phyloP scores from a whole-genome alignment of 2,113 vertebrate species.

The Sceloporus tristichus region DNA sequence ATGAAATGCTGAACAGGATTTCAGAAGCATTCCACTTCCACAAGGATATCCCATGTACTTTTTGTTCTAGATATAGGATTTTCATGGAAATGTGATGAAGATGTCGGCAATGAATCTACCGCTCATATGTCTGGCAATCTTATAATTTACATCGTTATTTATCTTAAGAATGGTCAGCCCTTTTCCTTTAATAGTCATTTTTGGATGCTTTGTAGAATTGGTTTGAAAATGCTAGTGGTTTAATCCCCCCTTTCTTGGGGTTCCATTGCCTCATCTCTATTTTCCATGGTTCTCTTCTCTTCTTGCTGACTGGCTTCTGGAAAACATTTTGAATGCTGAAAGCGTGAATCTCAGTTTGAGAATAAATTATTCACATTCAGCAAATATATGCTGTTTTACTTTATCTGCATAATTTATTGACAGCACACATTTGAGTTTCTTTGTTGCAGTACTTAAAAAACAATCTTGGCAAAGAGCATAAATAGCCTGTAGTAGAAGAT shows the following conservation, averaged over 20 bases:
- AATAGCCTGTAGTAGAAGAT: background rate
- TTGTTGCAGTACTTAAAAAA: background rate
- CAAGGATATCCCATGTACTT: background rate
- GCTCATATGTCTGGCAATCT: no score
- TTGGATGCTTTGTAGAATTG: background rate
- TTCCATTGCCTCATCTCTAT: background rate
- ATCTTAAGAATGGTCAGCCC: background rate
- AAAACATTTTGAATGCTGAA: background rate
- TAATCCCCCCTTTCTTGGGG: background rate
- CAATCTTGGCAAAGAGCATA: background rate
- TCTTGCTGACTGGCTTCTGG: background rate
- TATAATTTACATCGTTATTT: no score
- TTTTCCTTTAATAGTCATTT: background rate
- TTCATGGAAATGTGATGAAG: background rate
- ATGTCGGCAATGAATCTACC: background rate
- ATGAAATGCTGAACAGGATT: background rate
- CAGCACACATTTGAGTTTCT: background rate
- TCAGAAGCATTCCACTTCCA: no score
- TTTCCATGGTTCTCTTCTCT: no score
- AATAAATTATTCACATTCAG: background rate
- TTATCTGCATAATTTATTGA: conserved; percentile 20
- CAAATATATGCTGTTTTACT: conserved; percentile 9
- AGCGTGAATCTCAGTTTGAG: background rate
- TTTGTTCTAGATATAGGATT: background rate
- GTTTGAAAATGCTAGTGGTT: background rate